phyloP scores from a whole-genome alignment of 2,113 vertebrate species.

The Psettodes erumei region DNA sequence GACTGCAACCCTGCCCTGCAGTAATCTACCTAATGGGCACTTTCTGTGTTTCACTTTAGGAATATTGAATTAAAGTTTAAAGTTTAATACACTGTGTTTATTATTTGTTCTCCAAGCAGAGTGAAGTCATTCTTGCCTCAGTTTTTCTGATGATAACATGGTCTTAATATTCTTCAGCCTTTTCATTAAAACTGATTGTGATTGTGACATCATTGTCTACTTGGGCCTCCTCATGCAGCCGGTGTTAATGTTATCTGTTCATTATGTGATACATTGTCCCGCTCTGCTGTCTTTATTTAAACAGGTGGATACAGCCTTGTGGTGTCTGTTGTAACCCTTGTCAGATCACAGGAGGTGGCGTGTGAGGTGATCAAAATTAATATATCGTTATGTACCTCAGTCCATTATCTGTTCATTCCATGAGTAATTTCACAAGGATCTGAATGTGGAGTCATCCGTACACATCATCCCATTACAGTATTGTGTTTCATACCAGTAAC shows the following conservation, averaged over 20 bases:
- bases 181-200: constrained; percentile 53
- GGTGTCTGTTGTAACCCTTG: constrained; percentile 30
- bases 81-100: constrained; percentile 44
- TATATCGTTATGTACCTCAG: constrained; percentile 13
- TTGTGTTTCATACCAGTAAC: neutral
- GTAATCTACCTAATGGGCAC: constrained; percentile 70
- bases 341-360: constrained; percentile 19
- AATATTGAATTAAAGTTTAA: constrained; percentile 58
- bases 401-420: constrained; percentile 10
- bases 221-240: constrained; percentile 27
- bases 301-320: constrained; percentile 65
- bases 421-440: constrained; percentile 23
- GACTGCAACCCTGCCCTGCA: constrained; percentile 48
- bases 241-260: constrained; percentile 64
- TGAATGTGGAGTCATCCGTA: neutral
- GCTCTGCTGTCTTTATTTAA: constrained; percentile 69
- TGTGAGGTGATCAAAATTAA: constrained; percentile 30
- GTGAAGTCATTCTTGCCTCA: constrained; percentile 53
- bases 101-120: constrained; percentile 51
- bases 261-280: constrained; percentile 60
- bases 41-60: constrained; percentile 46
- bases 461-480: constrained; percentile 6
- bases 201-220: constrained; percentile 72
- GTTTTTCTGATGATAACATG: constrained; percentile 16
- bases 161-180: constrained; percentile 21